Evolutionary conservation across 2,113 vertebrate genomes (phyloP).

Genomic region (Psammodynastes pulverulentus): DNA sequence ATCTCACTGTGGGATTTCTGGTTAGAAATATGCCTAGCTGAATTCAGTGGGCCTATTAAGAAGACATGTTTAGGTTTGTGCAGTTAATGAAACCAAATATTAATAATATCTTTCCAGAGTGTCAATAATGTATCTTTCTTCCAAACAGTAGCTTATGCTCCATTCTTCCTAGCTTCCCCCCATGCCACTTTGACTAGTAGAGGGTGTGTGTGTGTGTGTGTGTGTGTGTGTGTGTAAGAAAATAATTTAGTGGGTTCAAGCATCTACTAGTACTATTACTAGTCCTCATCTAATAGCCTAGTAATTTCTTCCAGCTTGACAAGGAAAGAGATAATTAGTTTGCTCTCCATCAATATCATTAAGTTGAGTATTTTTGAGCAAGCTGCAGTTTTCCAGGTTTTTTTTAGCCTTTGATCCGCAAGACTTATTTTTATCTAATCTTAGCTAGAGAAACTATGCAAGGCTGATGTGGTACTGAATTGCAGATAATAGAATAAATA

Average conservation of each 20-base stretch:
- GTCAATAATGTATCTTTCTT: neutral
- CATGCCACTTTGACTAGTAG: neutral
- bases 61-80: neutral
- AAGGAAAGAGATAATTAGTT: neutral
- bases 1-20: neutral
- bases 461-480: neutral
- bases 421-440: neutral
- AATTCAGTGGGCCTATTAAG: neutral
- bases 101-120: neutral
- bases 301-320: neutral
- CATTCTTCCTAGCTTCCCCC: neutral
- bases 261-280: neutral
- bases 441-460: neutral
- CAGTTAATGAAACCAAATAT: neutral
- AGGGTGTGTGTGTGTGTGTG: too few species aligned
- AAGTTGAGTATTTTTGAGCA: neutral
- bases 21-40: neutral
- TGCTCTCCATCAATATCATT: too few species aligned
- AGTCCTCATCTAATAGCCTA: neutral
- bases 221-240: too few species aligned
- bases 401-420: neutral
- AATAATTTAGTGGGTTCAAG: neutral
- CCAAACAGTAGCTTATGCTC: neutral
- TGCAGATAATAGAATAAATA: neutral
- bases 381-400: neutral